Base-by-base conservation (phyloP, 1,140 invertebrate species). In the Rhagoletis zephyria region DNA sequence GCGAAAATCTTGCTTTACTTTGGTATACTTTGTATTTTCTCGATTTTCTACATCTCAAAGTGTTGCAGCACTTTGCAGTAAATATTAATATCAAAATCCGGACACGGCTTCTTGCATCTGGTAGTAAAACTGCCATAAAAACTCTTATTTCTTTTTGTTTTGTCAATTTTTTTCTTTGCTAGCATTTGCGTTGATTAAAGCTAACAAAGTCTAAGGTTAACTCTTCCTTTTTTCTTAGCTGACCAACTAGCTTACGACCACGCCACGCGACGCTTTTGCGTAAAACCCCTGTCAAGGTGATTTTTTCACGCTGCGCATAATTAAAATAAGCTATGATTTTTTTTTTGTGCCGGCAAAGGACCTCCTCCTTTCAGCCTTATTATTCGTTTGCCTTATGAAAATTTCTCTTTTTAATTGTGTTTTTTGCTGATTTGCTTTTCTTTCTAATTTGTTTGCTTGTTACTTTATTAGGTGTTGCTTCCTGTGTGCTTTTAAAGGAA, bases 291-390 rank as follows among this genome's bases (percentile, higher is more conserved):
- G 48, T 4, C 70, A 74, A 30, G 6, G 16, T 74, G 12, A 12
- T 74, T 48, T 74, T 74, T 51, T 12, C 74, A 56, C 48, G 51
- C 48, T 48, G 51, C 14, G 74, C 74, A 81, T 56, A 81, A 81
- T 81, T 81, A 81, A 81, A 81, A 81, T 51, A 56, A 81, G 74
- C 74, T 81, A 81, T 56, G 74, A 81, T 81, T 19, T 81, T 51
- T 14, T 30, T 48, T 56, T 9, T 48, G 19, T 81, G 48, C 48
- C n/a, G n/a, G 48, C 48, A 81, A 81, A 51, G 48, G n/a, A 19
- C 5, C 48, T 14, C n/a, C n/a, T 59, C 14, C 67, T 1, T 59
- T 30, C 9, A 6, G 10, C 16, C 45, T 56, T 81, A 30, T 51
- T 48, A 19, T 19, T 81, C 12, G 67, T 19, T 6, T 81, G 45